Evolutionary conservation across 2,888 invertebrate species (phyloP).

Genomic region (Oscheius onirici): DNA sequence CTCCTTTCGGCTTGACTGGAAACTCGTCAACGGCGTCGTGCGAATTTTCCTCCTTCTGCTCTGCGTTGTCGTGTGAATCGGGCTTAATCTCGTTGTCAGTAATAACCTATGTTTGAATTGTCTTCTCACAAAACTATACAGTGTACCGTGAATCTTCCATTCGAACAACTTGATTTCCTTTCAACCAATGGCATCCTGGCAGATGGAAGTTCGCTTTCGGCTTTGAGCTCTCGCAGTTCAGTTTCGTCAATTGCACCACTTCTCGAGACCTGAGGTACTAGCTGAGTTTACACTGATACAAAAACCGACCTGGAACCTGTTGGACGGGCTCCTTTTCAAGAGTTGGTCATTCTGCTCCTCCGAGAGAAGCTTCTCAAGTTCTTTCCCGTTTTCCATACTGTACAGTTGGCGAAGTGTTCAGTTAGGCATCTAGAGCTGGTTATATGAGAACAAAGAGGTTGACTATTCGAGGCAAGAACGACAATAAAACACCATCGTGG

Average conservation of each 20-base stretch:
- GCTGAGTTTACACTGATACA: not conserved
- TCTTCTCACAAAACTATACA: too few relatives aligned
- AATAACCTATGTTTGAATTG: not conserved
- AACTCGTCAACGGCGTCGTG: not conserved
- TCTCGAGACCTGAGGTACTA: slow-evolving; percentile 12
- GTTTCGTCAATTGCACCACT: slow-evolving; percentile 24
- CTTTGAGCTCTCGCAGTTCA: not conserved
- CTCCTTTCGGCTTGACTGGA: slow-evolving; percentile 17
- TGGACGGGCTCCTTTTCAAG: slow-evolving; percentile 12
- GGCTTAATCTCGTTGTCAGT: not conserved
- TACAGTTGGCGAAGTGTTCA: not conserved
- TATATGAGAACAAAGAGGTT: not conserved
- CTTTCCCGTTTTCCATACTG: not conserved
- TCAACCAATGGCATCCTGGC: not conserved
- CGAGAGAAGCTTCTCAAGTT: slow-evolving; percentile 31
- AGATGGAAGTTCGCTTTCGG: slow-evolving; percentile 20
- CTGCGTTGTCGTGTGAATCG: not conserved
- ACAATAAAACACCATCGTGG: not conserved
- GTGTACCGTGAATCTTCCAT: slow-evolving; percentile 52
- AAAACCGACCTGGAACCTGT: slow-evolving; percentile 32
- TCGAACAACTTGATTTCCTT: slow-evolving; percentile 49
- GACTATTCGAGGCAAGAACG: not conserved
- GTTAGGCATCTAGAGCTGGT: not conserved
- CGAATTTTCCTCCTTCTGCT: not conserved
- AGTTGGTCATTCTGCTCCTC: not conserved